phyloP scores from a whole-genome alignment of 2,888 invertebrate genomes.

The Azorinus chamasolen region DNA sequence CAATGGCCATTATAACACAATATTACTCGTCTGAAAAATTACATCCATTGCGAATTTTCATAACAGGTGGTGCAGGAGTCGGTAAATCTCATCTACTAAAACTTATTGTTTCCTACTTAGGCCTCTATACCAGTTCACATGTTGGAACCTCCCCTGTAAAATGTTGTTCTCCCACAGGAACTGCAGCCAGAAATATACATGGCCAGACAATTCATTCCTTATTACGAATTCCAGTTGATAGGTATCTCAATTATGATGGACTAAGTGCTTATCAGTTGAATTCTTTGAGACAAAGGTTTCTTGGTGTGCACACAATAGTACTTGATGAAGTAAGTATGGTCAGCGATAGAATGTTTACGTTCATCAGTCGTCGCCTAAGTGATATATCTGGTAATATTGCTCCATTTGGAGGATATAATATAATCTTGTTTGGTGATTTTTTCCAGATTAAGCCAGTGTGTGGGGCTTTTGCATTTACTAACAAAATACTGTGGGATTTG shows the following conservation, averaged over 20 bases:
- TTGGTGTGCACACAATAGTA: too few relatives aligned
- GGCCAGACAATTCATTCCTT: constrained; percentile 1
- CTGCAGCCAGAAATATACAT: background rate
- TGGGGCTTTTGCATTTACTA: constrained; percentile 33
- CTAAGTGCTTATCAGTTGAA: background rate
- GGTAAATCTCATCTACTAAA: background rate
- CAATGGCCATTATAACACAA: background rate
- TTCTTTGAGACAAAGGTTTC: background rate
- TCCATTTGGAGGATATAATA: constrained; percentile 49
- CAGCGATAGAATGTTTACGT: too few relatives aligned
- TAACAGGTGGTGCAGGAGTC: background rate
- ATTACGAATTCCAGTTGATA: background rate
- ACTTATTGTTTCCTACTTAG: background rate
- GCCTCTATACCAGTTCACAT: background rate
- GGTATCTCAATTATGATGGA: background rate
- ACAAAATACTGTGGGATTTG: constrained; percentile 39
- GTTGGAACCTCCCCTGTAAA: background rate
- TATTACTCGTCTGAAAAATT: background rate
- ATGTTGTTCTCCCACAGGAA: background rate
- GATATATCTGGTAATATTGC: constrained; percentile 3
- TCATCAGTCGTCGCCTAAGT: too few relatives aligned
- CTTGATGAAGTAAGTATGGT: too few relatives aligned
- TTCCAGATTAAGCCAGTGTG: constrained; percentile 40
- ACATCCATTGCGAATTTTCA: constrained; percentile 4
- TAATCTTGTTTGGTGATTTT: constrained; percentile 52